A percentile compares a stretch with the other conserved stretches of the same genome.
Conservation (phyloP, 92 coral and sea anemone species). For the Bergia sp. region DNA sequence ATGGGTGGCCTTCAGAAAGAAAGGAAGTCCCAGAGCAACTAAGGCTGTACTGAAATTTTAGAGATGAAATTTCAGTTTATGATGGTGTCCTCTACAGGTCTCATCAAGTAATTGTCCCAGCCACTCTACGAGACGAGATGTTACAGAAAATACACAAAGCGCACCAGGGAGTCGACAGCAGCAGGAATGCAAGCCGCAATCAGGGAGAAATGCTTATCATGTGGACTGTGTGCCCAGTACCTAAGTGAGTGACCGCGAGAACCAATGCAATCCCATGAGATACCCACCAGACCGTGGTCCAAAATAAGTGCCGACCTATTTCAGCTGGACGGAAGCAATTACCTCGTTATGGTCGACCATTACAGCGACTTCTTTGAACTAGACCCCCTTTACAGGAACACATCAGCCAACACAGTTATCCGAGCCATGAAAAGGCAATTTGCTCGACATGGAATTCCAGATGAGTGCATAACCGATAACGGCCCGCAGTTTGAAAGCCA, state of each 20-base stretch:
- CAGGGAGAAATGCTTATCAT: constrained; percentile 22
- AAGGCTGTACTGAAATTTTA: constrained; percentile 31
- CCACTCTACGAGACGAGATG: constrained; percentile 54
- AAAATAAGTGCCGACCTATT: constrained; percentile 33
- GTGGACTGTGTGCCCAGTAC: constrained; percentile 52
- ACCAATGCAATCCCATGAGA: constrained; percentile 47
- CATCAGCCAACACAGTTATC: constrained; percentile 23
- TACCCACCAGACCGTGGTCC: constrained; percentile 35
- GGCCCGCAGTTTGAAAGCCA: constrained; percentile 44
- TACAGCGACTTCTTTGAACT: no score
- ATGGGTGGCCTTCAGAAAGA: constrained; percentile 35
- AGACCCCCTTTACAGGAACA: constrained; percentile 21
- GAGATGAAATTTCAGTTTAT: constrained; percentile 39
- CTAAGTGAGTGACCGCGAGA: constrained; percentile 50
- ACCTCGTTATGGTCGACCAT: constrained; percentile 49
- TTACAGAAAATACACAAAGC: constrained; percentile 50
- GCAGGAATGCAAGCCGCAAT: constrained; percentile 54
- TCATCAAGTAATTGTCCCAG: constrained; percentile 47
- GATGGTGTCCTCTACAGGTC: constrained; percentile 41
- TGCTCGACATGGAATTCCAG: constrained; percentile 35
- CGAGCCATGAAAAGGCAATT: constrained; percentile 12
- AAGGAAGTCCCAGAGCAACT: constrained; percentile 26
- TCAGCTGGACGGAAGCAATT: constrained; percentile 43
- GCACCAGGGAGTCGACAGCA: constrained; percentile 43
- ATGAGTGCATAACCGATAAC: constrained; percentile 45